A percentile compares a stretch with the other conserved stretches of the same genome.
Conservation (phyloP, 2,113 vertebrate genomes). For the Thamnophis sirtalis region DNA sequence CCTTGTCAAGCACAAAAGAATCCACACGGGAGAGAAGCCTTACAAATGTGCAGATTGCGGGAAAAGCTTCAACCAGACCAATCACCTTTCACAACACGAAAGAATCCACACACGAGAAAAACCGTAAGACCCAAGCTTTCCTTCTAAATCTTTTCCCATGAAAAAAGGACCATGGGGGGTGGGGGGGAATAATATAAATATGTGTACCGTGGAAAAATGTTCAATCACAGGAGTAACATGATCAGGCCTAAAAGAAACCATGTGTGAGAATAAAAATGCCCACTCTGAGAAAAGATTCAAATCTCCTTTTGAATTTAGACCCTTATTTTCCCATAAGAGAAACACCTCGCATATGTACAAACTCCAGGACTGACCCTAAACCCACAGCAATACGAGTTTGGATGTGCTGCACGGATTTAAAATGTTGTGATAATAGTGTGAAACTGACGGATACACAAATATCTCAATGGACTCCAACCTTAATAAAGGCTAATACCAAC, state of each 20-base stretch:
- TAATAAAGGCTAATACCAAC: background rate
- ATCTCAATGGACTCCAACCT: background rate
- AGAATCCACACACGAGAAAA: background rate
- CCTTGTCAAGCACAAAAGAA: background rate
- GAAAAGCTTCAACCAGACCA: background rate
- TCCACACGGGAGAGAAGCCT: background rate
- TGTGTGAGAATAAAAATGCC: background rate
- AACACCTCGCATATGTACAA: background rate
- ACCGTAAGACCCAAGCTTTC: background rate
- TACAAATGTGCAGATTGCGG: background rate
- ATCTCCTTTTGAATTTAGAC: background rate
- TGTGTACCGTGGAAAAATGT: background rate
- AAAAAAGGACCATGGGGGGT: background rate
- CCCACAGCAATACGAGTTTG: background rate
- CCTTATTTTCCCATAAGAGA: background rate
- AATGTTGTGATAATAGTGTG: background rate
- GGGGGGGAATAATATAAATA: background rate
- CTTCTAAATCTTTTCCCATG: background rate
- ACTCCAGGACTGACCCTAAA: background rate
- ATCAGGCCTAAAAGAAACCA: background rate
- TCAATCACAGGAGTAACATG: background rate
- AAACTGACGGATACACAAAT: background rate
- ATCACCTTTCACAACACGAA: background rate
- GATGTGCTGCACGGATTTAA: background rate
- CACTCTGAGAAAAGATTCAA: background rate